phyloP scores from a whole-genome alignment of 2,113 vertebrate genomes.

The Apistogramma diplotaenia region DNA sequence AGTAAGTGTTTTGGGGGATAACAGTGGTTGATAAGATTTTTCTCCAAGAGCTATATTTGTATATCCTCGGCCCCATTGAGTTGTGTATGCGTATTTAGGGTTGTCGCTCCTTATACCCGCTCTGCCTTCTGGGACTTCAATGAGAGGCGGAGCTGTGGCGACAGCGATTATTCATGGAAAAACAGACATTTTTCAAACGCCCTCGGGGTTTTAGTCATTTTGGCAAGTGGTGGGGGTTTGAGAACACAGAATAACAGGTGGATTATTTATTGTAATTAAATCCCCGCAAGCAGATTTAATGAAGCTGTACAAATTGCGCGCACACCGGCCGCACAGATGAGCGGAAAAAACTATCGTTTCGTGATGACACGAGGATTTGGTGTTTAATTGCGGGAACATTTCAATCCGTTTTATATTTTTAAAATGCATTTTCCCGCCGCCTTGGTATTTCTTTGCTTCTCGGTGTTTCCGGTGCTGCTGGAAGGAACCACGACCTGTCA shows the following conservation, averaged over 20 bases:
- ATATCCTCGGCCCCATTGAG: background rate
- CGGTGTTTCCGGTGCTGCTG: background rate
- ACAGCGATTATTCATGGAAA: background rate
- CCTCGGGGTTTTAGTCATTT: background rate
- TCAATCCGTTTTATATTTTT: background rate
- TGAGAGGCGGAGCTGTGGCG: background rate
- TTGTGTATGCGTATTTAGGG: background rate
- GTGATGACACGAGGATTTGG: rapidly evolving
- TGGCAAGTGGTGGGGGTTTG: background rate
- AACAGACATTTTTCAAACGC: background rate
- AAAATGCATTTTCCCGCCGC: background rate
- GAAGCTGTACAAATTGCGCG: background rate
- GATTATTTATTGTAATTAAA: no score
- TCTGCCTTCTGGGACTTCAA: background rate
- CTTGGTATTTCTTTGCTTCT: background rate
- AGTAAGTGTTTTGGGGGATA: background rate
- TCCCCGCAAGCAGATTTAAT: no score
- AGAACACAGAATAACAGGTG: background rate
- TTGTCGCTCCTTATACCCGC: background rate
- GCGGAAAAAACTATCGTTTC: background rate
- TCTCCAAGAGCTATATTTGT: background rate
- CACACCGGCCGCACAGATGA: background rate
- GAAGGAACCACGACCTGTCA: background rate
- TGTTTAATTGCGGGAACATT: background rate
- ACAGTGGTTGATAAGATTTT: background rate